These are phyloP conservation scores for Mirza zaza DNA, from an alignment of 2,113 vertebrate species.

Conservation along the genomic window DNA sequence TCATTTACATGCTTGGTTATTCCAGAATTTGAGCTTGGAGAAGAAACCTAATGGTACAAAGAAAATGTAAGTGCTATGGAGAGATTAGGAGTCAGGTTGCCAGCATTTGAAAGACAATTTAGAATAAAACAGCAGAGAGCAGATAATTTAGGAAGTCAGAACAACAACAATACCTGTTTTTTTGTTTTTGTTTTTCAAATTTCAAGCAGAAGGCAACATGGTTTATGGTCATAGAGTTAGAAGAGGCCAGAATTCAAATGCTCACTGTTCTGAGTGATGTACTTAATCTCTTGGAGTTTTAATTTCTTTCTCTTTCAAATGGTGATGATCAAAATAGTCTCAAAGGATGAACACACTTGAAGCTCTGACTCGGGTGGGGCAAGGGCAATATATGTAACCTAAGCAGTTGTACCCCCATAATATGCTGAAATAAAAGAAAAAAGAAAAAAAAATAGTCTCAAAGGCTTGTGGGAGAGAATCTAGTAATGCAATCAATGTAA, in stretches of 20 bases:
- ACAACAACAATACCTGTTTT: neutral
- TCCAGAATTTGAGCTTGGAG: neutral
- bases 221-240: neutral
- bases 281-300: neutral
- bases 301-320: slow-evolving; percentile 24
- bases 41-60: neutral
- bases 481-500: neutral
- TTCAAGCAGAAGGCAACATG: neutral
- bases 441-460: neutral
- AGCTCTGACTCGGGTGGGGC: no score
- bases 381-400: no score
- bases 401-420: no score
- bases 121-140: neutral
- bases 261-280: neutral
- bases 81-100: neutral
- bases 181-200: neutral
- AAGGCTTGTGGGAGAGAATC: neutral
- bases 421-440: no score
- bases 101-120: slow-evolving; percentile 12
- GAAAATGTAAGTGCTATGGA: neutral
- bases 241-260: neutral
- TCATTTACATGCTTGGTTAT: neutral
- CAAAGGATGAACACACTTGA: no score
- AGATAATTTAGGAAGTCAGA: neutral
- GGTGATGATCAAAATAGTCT: neutral